Conservation (phyloP, 2,888 invertebrate genomes). For the Agriopis marginaria region DNA sequence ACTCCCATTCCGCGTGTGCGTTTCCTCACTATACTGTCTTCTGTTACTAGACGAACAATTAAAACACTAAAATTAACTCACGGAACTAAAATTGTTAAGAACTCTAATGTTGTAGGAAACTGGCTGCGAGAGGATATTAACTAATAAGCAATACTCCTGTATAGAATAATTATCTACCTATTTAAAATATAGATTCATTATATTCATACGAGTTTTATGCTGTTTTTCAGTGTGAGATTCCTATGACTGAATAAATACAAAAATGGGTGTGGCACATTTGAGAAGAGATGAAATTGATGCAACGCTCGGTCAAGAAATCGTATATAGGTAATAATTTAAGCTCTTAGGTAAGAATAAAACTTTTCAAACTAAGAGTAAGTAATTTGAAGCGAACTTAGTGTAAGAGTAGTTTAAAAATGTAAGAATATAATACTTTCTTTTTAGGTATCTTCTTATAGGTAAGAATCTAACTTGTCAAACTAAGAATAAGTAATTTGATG, state of each 20-base stretch:
- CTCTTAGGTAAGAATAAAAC: neutral
- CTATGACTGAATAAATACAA: conserved; percentile 1
- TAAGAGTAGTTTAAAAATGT: neutral
- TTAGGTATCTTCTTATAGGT: neutral
- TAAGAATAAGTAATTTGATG: no score
- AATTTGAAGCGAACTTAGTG: neutral
- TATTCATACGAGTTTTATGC: no score
- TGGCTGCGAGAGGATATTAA: no score
- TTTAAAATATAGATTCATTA: no score
- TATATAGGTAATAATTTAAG: neutral
- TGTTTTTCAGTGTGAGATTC: conserved; percentile 9
- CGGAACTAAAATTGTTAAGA: no score
- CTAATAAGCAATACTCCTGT: no score
- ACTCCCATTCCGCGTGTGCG: no score
- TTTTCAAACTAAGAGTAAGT: neutral
- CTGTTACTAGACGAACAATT: no score
- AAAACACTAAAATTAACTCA: no score
- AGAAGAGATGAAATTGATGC: neutral
- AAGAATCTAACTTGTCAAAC: neutral
- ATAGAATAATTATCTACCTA: no score
- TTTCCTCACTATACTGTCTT: no score
- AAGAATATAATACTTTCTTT: neutral
- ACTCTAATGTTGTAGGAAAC: no score
- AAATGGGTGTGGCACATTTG: neutral
- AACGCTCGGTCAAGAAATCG: neutral